Percentiles rank a stretch among this genome's conserved stretches.
Evolutionary conservation across 2,888 invertebrate genomes (phyloP).

Genomic region (Chromoteleia sp.): DNA sequence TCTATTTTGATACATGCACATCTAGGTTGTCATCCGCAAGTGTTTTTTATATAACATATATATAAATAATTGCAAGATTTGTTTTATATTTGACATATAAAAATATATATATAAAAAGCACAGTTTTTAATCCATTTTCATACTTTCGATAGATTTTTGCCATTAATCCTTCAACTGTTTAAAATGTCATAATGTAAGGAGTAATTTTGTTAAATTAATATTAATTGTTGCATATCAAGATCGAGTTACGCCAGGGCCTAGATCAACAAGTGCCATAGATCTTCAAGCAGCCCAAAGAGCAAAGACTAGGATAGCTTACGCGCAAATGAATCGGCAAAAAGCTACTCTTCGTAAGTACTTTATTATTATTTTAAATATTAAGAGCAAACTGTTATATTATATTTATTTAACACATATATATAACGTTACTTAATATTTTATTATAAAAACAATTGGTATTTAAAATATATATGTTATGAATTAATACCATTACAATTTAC

Average conservation of each 20-base stretch:
- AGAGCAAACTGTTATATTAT: too few species aligned
- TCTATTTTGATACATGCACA: neutral
- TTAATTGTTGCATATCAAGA: slow-evolving; percentile 70
- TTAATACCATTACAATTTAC: too few species aligned
- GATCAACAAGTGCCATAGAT: slow-evolving; percentile 97
- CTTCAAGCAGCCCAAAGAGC: slow-evolving; percentile 96
- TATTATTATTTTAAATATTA: neutral
- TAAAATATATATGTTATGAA: too few species aligned
- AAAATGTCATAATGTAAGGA: neutral
- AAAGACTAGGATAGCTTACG: slow-evolving; percentile 92
- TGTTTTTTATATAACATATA: too few species aligned
- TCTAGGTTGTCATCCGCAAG: too few species aligned
- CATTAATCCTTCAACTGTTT: neutral
- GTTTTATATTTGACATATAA: neutral
- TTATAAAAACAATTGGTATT: too few species aligned
- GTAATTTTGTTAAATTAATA: neutral
- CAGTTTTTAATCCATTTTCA: neutral
- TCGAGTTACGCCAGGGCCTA: slow-evolving; percentile 80
- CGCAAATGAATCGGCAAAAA: slow-evolving; percentile 92
- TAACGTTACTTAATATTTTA: too few species aligned
- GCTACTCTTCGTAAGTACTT: slow-evolving; percentile 90
- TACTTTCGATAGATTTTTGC: neutral
- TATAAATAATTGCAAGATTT: neutral
- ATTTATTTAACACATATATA: too few species aligned
- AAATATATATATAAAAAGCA: neutral